A percentile compares a stretch with the other conserved stretches of the same genome.
Conservation (phyloP, 2,888 invertebrate species). For the Colletes collaris region DNA sequence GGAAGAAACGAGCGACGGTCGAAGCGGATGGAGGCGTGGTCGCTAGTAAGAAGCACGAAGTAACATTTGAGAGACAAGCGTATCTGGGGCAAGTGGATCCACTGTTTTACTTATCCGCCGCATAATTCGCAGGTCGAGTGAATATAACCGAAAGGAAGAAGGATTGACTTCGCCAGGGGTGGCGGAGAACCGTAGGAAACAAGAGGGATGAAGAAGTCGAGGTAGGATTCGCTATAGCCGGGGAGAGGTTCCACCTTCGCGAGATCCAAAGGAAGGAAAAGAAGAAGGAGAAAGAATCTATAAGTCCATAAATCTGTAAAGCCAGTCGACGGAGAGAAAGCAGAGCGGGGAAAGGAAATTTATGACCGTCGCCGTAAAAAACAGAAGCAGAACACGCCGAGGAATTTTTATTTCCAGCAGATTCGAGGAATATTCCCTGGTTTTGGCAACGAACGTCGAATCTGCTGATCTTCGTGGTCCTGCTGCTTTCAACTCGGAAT, state of each 20-base stretch:
- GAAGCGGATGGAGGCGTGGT: background rate
- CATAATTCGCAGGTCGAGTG: conserved; percentile 30
- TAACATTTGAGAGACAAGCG: conserved; percentile 8
- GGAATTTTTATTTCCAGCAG: conserved; percentile 68
- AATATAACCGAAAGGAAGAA: conserved; percentile 8
- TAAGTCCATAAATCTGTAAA: conserved; percentile 80
- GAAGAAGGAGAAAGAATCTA: conserved; percentile 77
- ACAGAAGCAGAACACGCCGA: conserved; percentile 63
- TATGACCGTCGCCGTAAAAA: conserved; percentile 69
- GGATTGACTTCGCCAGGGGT: conserved; percentile 11
- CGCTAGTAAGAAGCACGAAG: conserved; percentile 11
- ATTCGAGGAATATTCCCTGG: conserved; percentile 42
- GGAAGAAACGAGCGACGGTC: background rate
- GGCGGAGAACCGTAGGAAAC: conserved; percentile 24
- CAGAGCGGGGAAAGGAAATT: conserved; percentile 69
- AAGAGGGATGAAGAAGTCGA: conserved; percentile 26
- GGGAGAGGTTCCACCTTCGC: conserved; percentile 52
- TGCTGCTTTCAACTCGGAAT: background rate
- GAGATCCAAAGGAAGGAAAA: conserved; percentile 42
- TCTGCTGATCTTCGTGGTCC: conserved; percentile 14
- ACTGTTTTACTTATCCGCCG: conserved; percentile 18
- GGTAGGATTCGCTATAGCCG: conserved; percentile 21
- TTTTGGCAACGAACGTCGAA: conserved; percentile 13
- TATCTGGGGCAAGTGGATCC: conserved; percentile 31
- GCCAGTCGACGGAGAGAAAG: conserved; percentile 42